A percentile compares a stretch with the other conserved stretches of the same genome.
Evolutionary conservation across 2,113 vertebrate genomes (phyloP).

Genomic region (Agapornis roseicollis): DNA sequence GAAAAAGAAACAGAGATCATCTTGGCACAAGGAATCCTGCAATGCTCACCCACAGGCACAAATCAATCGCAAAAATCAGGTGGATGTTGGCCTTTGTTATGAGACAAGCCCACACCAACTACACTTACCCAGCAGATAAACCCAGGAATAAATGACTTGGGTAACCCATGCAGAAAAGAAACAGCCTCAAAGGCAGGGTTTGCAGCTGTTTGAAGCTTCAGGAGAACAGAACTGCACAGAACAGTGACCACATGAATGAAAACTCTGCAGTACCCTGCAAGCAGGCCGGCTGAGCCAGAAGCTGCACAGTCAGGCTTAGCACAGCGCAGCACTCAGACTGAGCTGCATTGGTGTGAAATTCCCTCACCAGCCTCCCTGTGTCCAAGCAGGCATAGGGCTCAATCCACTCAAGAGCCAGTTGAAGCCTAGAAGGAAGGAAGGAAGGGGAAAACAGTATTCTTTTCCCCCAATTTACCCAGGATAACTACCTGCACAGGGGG

Average conservation of each 20-base stretch:
- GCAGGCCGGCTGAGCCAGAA: neutral
- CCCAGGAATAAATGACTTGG: neutral
- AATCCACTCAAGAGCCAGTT: neutral
- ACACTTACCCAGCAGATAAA: neutral
- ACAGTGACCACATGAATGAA: neutral
- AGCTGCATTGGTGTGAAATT: neutral
- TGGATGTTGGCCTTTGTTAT: neutral
- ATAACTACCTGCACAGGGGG: neutral
- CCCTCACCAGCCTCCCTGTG: fast-evolving
- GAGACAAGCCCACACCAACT: neutral
- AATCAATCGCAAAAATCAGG: neutral
- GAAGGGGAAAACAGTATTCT: neutral
- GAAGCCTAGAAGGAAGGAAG: neutral
- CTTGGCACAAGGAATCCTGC: neutral
- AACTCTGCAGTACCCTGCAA: neutral
- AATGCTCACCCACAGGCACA: fast-evolving
- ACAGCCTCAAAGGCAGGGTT: neutral
- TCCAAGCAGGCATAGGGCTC: neutral
- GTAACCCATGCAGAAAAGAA: neutral
- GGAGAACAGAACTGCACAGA: neutral
- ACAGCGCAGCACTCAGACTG: neutral
- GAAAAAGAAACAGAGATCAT: neutral
- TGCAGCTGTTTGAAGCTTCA: neutral
- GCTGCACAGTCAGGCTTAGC: neutral
- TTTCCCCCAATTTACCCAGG: neutral